Base-by-base conservation (phyloP, 2,113 vertebrate species). In the Aviceda subcristata region DNA sequence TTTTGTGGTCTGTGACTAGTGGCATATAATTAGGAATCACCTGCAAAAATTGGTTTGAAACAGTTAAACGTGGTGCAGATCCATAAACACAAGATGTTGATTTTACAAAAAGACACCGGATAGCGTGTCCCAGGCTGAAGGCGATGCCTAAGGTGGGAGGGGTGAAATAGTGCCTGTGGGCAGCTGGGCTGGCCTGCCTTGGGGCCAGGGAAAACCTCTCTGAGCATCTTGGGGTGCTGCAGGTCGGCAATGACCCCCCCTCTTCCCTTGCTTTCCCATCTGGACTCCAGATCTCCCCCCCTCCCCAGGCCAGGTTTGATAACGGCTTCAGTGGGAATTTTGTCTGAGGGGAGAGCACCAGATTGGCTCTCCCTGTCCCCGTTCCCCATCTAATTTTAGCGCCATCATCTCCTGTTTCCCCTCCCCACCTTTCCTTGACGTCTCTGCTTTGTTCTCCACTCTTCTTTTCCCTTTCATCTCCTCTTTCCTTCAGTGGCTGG, bases 31-130 rank as follows among this genome's bases (percentile, higher is more conserved):
- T 74, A 94, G 86, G 41, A 77, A 77, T 89, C 90, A 88, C 88
- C 88, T 86, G 82, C 51, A 92, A 90, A 97, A 95, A 96, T 94
- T 75, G 68, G 50, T 92, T 94, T 95, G 90, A 96, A 96, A 94
- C 76, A 77, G 90, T 95, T 90, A 80, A 94, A 67, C 15, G 22
- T 0, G 0, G 38, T 38, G 36, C 62, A 95, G 55, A 30, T 30
- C 51, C 87, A 50, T 19, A 43, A 43, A 50, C 18, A 41, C 27
- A 29, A 53, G 62, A 34, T 0, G 0, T 0, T 57, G 36, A 30
- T 88, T 80, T 85, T 51, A 43, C 62, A 66, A 34, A 57, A 80
- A 56, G 39, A 26, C n/a, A 18, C 34, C 15, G 55, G 32, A 12
- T 45, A 32, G 17, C 21, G 21, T 57, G 53, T 55, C 36, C 53